phyloP scores from a whole-genome alignment of 2,113 vertebrate genomes.

The Alaudala cheleensis region DNA sequence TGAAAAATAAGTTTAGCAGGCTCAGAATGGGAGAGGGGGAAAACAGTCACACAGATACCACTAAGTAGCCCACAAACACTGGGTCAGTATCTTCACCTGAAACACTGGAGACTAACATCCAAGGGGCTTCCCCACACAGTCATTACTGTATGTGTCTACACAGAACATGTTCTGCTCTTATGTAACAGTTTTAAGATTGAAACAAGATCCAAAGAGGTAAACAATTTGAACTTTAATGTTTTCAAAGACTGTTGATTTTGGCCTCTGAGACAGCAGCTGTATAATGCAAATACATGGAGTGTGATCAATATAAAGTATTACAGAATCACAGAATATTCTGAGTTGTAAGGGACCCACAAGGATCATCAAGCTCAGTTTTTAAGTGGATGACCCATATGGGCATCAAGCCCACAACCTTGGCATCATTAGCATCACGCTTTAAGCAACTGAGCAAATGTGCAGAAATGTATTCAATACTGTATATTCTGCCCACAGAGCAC shows the following conservation, averaged over 20 bases:
- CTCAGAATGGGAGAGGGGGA: neutral
- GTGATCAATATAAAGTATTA: neutral
- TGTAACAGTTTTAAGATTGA: neutral
- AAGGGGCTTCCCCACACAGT: fast-evolving
- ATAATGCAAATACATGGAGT: neutral
- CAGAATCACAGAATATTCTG: neutral
- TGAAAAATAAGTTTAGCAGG: neutral
- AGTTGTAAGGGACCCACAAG: neutral
- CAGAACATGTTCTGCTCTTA: neutral
- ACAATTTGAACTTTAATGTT: neutral
- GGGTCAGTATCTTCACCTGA: neutral
- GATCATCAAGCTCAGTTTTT: neutral
- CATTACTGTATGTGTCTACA: neutral
- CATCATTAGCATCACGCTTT: fast-evolving
- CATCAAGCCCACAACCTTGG: neutral
- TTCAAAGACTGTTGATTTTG: neutral
- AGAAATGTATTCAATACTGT: neutral
- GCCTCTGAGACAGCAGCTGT: neutral
- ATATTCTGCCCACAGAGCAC: neutral
- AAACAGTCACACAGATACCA: neutral
- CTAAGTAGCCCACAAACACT: neutral
- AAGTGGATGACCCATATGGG: fast-evolving
- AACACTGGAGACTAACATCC: neutral
- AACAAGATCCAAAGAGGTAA: neutral
- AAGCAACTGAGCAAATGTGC: neutral